phyloP scores from a whole-genome alignment of 1,140 invertebrate genomes.

The Drosophila littoralis region DNA sequence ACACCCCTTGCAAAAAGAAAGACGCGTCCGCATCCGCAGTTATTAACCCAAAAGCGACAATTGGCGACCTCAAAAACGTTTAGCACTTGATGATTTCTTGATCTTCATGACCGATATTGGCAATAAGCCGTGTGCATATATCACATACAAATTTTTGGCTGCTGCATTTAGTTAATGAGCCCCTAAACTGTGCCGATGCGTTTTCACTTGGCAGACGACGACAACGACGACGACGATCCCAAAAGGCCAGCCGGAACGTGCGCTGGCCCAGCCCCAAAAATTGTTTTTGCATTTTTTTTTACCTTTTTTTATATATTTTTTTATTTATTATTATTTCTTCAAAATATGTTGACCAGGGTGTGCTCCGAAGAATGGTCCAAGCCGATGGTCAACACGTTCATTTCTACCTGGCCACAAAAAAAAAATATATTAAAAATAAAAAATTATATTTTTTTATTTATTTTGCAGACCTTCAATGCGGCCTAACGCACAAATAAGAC shows the following conservation, averaged over 20 bases:
- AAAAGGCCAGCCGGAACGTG: constrained; percentile 50
- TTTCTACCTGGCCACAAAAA: constrained; percentile 64
- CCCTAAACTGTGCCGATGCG: constrained; percentile 53
- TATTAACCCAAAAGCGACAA: constrained; percentile 50
- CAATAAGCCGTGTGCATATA: constrained; percentile 24
- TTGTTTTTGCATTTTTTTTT: constrained; percentile 3
- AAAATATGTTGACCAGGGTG: constrained; percentile 35
- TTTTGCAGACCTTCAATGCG: constrained; percentile 52
- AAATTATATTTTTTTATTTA: constrained; percentile 25
- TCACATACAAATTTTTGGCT: constrained; percentile 39
- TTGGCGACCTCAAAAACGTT: constrained; percentile 79
- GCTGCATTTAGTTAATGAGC: constrained; percentile 75
- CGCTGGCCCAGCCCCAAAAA: constrained; percentile 36
- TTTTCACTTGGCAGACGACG: constrained; percentile 52
- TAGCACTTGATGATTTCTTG: constrained; percentile 68
- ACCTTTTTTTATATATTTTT: background rate
- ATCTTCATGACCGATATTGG: constrained; percentile 66
- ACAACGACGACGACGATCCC: constrained; percentile 1
- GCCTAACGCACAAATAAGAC: constrained; percentile 65
- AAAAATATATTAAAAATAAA: constrained; percentile 5
- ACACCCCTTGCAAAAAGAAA: constrained; percentile 56
- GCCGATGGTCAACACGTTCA: constrained; percentile 42
- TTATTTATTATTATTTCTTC: background rate
- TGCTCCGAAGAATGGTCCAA: constrained; percentile 65
- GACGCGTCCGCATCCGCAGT: constrained; percentile 37